A percentile compares a stretch with the other conserved stretches of the same genome.
phyloP scores from a whole-genome alignment of 1,140 invertebrate species.

The Orius insidiosus region DNA sequence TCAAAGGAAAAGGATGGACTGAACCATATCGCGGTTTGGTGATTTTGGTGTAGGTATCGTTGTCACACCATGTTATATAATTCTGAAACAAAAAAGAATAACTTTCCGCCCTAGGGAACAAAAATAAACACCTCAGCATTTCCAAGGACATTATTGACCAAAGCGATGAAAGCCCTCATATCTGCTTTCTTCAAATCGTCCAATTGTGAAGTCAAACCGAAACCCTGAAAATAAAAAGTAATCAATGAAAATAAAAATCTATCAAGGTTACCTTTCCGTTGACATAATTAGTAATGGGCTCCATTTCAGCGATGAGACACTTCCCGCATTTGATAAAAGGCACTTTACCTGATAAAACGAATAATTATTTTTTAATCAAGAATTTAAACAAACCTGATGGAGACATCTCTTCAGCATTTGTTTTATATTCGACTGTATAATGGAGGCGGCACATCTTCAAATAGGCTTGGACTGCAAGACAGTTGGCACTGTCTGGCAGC shows the following conservation, averaged over 20 bases:
- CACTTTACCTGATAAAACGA: constrained; percentile 40
- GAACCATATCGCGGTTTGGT: constrained; percentile 73
- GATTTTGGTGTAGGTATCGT: constrained; percentile 56
- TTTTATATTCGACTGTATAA: constrained; percentile 55
- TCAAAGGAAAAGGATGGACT: constrained; percentile 85
- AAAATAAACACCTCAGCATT: constrained; percentile 53
- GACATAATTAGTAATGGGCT: constrained; percentile 77
- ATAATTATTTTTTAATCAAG: constrained; percentile 2
- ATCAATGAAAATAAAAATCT: neutral
- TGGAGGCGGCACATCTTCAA: constrained; percentile 82
- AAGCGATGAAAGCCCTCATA: constrained; percentile 80
- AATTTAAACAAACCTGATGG: constrained; percentile 45
- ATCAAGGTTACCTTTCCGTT: constrained; percentile 45
- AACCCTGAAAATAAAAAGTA: constrained; percentile 19
- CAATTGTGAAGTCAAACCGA: constrained; percentile 50
- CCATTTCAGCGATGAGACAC: constrained; percentile 77
- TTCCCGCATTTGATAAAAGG: constrained; percentile 81
- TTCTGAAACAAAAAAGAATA: constrained; percentile 30
- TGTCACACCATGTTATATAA: constrained; percentile 75
- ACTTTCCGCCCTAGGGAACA: neutral
- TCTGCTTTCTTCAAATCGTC: constrained; percentile 66
- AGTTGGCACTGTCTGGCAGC: constrained; percentile 78
- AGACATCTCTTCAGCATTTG: constrained; percentile 92
- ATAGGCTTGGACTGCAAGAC: constrained; percentile 78
- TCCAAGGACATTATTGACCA: constrained; percentile 69